Conservation (phyloP, 2,888 invertebrate genomes). For the Theretra japonica region DNA sequence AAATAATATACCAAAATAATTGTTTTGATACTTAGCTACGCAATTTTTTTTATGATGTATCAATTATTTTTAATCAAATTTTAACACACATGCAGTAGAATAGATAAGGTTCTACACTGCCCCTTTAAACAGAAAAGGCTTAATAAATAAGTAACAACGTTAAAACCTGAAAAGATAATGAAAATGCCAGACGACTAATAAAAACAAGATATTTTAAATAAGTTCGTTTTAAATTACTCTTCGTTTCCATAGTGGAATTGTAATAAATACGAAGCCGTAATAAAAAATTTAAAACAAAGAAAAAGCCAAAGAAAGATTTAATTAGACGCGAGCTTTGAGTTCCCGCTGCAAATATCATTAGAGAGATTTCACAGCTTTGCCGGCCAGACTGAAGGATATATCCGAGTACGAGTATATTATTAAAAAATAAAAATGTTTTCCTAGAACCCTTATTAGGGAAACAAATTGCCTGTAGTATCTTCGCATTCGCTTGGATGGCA, state of each 20-base stretch:
- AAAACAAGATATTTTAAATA: conserved; percentile 45
- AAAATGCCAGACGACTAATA: conserved; percentile 43
- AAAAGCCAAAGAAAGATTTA: conserved; percentile 53
- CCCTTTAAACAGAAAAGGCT: not conserved
- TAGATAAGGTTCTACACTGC: not conserved
- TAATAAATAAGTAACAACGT: not conserved
- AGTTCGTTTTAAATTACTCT: conserved; percentile 39
- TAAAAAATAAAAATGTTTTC: not conserved
- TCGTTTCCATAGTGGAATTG: conserved; percentile 52
- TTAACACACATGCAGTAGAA: no score
- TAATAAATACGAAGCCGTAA: conserved; percentile 54
- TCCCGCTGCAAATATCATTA: conserved; percentile 47
- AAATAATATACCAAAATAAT: no score
- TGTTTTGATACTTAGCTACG: no score
- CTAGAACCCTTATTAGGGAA: no score
- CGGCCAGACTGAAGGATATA: conserved; percentile 16
- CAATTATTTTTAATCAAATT: no score
- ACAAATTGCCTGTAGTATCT: no score
- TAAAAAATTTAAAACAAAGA: conserved; percentile 54
- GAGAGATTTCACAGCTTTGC: conserved; percentile 38
- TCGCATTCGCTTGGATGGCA: no score
- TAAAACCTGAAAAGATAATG: not conserved
- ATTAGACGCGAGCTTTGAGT: conserved; percentile 52
- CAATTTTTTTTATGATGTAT: no score
- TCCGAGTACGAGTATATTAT: not conserved